These are phyloP conservation scores for Pelobates cultripes DNA, from an alignment of 2,797 vertebrate species.

Conservation along the genomic window DNA sequence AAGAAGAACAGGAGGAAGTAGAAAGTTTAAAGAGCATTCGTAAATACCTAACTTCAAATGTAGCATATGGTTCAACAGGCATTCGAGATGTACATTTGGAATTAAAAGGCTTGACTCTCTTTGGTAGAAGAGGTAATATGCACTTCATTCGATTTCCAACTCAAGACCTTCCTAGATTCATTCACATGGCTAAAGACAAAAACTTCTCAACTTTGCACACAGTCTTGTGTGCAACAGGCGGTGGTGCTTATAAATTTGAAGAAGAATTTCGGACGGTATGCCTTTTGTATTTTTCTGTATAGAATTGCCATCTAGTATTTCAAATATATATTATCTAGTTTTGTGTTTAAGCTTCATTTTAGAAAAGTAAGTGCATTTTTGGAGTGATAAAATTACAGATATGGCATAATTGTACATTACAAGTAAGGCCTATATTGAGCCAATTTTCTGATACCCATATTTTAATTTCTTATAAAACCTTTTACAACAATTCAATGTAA, in stretches of 20 bases:
- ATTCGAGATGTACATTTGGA: constrained; percentile 88
- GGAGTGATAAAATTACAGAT: too few relatives aligned
- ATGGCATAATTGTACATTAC: too few relatives aligned
- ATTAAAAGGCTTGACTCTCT: constrained; percentile 82
- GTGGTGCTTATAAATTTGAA: constrained; percentile 87
- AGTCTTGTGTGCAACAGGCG: constrained; percentile 84
- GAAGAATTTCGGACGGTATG: constrained; percentile 86
- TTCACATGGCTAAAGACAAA: constrained; percentile 88
- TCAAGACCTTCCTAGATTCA: constrained; percentile 86
- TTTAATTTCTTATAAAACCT: too few relatives aligned
- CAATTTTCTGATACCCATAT: too few relatives aligned
- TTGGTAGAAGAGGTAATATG: constrained; percentile 83
- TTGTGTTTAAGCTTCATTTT: too few relatives aligned
- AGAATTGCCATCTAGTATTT: too few relatives aligned
- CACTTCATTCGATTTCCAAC: constrained; percentile 90
- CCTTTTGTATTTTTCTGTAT: constrained; percentile 39
- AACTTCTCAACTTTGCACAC: constrained; percentile 88
- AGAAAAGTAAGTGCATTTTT: too few relatives aligned
- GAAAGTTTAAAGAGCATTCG: constrained; percentile 88
- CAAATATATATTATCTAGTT: too few relatives aligned
- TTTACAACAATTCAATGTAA: too few relatives aligned
- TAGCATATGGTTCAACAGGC: constrained; percentile 86
- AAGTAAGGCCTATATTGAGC: too few relatives aligned
- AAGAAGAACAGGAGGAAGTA: constrained; percentile 88
- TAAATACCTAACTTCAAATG: constrained; percentile 83